Base-by-base conservation (phyloP, 2,888 invertebrate species). In the Iselma pallidipennis region DNA sequence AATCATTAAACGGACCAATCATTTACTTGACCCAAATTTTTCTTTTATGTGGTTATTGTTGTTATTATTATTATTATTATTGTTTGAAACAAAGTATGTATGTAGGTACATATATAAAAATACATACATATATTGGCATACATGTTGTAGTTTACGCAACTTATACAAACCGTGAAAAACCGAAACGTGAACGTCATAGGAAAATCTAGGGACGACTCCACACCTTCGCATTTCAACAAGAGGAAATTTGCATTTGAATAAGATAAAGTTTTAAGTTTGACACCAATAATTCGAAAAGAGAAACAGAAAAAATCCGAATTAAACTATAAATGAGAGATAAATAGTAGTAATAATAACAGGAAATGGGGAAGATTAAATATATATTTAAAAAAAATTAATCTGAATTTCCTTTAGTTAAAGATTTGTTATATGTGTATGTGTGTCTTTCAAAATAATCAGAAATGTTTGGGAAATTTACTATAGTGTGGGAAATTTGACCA, bases 11-110 rank as follows among this genome's bases (percentile, higher is more conserved):
- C 64, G 59, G 57, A n/a, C n/a, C 69, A 68, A 67, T 70, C 70
- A 65, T 74, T 72, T 69, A 72, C 72, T 72, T 74, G 75, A 75
- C 76, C 76, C 74, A 72, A 75, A 74, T 76, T 37, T 37, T 37
- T 37, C 37, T 37, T 37, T 37, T 55, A 55, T 61, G 59, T 49
- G 58, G 55, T 72, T 74, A 73, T 74, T 74, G 70, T 71, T 73
- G 16, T 37, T 37, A 37, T 37, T 37, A 37, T 37, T 37, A 37
- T 37, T 37, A 37, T 37, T 37, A n/a, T 33, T 33, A 4, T 33
- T 33, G 16, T 37, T 37, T 37, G 37, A 37, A 37, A 37, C 16
- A 16, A 14, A 16, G n/a, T 14, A 5, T 33, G 14, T 12, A 29
- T n/a, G 14, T 37, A 37, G 16, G n/a, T n/a, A n/a, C n/a, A n/a